Evolutionary conservation across 2,888 invertebrate species (phyloP).

Genomic region (Pyrrhia umbra): DNA sequence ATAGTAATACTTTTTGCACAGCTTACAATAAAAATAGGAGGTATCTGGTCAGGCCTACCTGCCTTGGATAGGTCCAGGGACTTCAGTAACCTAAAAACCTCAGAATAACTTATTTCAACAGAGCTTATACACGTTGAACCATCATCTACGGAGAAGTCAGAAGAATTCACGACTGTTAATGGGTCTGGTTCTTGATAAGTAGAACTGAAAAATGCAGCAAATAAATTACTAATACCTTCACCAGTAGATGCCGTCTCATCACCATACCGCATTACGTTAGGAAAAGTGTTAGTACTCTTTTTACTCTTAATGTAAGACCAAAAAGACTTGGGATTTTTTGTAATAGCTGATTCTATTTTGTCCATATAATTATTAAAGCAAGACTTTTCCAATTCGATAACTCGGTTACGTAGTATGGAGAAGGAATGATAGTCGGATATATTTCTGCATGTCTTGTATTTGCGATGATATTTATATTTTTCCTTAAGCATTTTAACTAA

Average conservation of each 20-base stretch:
- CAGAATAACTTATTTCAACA: not conserved
- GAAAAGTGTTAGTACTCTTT: too few species aligned
- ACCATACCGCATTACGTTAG: too few species aligned
- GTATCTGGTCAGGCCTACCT: slow-evolving; percentile 1
- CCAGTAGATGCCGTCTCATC: too few species aligned
- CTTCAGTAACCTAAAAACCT: not conserved
- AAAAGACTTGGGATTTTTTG: too few species aligned
- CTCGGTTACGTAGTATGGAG: too few species aligned
- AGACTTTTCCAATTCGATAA: too few species aligned
- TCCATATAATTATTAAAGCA: too few species aligned
- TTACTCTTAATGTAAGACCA: too few species aligned
- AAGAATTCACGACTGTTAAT: not conserved
- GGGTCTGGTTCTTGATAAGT: not conserved
- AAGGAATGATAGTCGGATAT: too few species aligned
- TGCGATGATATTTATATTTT: slow-evolving; percentile 14
- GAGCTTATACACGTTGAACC: not conserved
- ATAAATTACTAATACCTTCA: too few species aligned
- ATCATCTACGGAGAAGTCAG: not conserved
- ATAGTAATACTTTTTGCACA: slow-evolving; percentile 5
- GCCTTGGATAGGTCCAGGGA: not conserved
- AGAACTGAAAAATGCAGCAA: not conserved
- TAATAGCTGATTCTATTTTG: too few species aligned
- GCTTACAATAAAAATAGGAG: slow-evolving; percentile 2
- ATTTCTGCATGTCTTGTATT: slow-evolving; percentile 5
- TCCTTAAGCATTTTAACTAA: slow-evolving; percentile 9